phyloP scores from a whole-genome alignment of 2,888 invertebrate genomes.

The Pheosia gnoma region DNA sequence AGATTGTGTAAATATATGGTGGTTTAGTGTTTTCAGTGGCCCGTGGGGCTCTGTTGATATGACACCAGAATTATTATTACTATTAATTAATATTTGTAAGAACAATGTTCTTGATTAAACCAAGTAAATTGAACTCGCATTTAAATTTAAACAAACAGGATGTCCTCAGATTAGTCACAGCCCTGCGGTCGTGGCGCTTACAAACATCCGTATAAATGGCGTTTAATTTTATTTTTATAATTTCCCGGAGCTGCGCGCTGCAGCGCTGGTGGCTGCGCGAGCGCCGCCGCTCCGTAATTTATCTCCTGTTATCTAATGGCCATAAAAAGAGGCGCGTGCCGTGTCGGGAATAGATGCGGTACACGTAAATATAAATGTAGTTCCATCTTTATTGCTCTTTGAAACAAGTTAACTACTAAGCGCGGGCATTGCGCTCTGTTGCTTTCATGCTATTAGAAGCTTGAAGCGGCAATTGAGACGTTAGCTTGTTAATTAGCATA shows the following conservation, averaged over 20 bases:
- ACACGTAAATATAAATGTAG: slow-evolving; percentile 28
- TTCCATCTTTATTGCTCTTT: slow-evolving; percentile 28
- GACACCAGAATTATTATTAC: too few relatives aligned
- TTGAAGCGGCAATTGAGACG: neutral
- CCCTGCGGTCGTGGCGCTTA: slow-evolving; percentile 22
- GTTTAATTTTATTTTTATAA: slow-evolving; percentile 36
- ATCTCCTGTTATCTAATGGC: slow-evolving; percentile 66
- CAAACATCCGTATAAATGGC: slow-evolving; percentile 33
- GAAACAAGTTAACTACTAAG: slow-evolving; percentile 14
- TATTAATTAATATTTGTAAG: too few relatives aligned
- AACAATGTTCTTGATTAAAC: too few relatives aligned
- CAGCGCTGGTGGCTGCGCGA: slow-evolving; percentile 27
- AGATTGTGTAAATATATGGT: too few relatives aligned
- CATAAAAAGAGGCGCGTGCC: slow-evolving; percentile 66
- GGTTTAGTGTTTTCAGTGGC: too few relatives aligned
- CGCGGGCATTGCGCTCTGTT: neutral
- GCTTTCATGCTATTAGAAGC: neutral
- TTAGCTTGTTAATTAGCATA: too few relatives aligned
- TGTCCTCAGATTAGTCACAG: slow-evolving; percentile 24
- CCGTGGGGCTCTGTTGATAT: too few relatives aligned
- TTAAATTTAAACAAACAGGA: slow-evolving; percentile 1
- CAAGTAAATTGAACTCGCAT: neutral
- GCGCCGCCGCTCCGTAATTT: slow-evolving; percentile 51
- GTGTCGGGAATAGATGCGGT: slow-evolving; percentile 43
- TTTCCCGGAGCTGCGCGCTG: slow-evolving; percentile 22